Evolutionary conservation across 2,797 vertebrate genomes (phyloP).

Genomic region (Chelon labrosus): DNA sequence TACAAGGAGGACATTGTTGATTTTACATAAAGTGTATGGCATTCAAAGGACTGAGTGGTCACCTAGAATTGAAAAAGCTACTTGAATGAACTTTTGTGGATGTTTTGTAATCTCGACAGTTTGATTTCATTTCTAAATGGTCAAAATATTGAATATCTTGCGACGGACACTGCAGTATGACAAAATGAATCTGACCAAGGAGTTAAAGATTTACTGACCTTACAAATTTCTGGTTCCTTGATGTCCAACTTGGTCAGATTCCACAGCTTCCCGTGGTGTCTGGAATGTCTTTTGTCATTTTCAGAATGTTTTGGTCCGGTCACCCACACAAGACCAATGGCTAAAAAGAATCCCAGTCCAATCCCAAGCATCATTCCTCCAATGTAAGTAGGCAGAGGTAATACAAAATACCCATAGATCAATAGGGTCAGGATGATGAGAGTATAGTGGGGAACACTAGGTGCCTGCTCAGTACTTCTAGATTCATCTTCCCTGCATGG

Average conservation of each 20-base stretch:
- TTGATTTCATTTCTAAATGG: too few relatives aligned
- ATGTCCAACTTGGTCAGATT: constrained; percentile 86
- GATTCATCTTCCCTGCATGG: constrained; percentile 83
- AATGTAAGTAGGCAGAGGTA: constrained; percentile 92
- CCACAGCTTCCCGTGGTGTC: constrained; percentile 69
- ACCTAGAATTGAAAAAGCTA: too few relatives aligned
- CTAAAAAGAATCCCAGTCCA: constrained; percentile 93
- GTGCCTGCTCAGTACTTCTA: constrained; percentile 73
- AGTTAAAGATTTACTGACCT: constrained; percentile 83
- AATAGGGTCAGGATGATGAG: constrained; percentile 87
- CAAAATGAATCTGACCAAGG: background rate
- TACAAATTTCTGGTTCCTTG: constrained; percentile 93
- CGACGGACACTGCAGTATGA: background rate
- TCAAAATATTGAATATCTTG: too few relatives aligned
- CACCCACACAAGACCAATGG: constrained; percentile 93
- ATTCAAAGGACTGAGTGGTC: background rate
- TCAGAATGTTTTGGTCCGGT: constrained; percentile 83
- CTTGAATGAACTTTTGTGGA: too few relatives aligned
- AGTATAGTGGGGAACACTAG: constrained; percentile 88
- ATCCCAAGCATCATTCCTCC: constrained; percentile 91
- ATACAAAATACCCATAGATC: constrained; percentile 92
- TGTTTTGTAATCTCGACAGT: background rate
- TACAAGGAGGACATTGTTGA: constrained; percentile 47
- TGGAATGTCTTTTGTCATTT: constrained; percentile 65
- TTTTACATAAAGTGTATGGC: background rate